Conservation (phyloP, 1,140 invertebrate genomes). For the Cydia strobilella region DNA sequence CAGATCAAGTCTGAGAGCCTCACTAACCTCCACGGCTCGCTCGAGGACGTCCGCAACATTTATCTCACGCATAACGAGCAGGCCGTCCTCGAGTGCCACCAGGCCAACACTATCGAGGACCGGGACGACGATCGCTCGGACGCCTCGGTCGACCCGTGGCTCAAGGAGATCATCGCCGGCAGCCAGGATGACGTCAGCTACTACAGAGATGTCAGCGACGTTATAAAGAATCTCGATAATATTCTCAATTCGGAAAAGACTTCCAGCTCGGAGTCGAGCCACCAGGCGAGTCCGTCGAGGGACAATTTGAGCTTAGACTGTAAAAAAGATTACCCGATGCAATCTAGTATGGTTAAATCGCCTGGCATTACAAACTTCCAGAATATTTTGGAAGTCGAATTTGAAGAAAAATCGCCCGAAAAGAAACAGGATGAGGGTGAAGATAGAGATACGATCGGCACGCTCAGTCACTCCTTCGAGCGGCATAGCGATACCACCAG, state of each 20-base stretch:
- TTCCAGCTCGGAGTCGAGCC: constrained; percentile 81
- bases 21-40: constrained; percentile 82
- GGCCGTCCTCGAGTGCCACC: constrained; percentile 64
- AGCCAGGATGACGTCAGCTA: constrained; percentile 81
- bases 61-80: constrained; percentile 71
- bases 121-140: constrained; percentile 66
- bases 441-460: constrained; percentile 68
- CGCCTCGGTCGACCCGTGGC: constrained; percentile 80
- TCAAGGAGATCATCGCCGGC: constrained; percentile 80
- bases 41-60: constrained; percentile 80
- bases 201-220: constrained; percentile 82
- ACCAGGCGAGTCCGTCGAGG: constrained; percentile 79
- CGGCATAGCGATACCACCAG: constrained; percentile 69
- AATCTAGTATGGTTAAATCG: constrained; percentile 72
- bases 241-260: constrained; percentile 83
- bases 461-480: constrained; percentile 74
- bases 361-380: constrained; percentile 74
- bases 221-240: constrained; percentile 84
- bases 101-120: constrained; percentile 61
- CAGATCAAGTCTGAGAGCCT: constrained; percentile 77
- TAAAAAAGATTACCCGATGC: constrained; percentile 71
- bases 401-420: constrained; percentile 48
- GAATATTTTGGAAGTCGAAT: constrained; percentile 65
- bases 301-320: constrained; percentile 72
- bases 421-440: constrained; percentile 55